phyloP scores from a whole-genome alignment of 1,140 invertebrate species.

The Panagrolaimus sp. region DNA sequence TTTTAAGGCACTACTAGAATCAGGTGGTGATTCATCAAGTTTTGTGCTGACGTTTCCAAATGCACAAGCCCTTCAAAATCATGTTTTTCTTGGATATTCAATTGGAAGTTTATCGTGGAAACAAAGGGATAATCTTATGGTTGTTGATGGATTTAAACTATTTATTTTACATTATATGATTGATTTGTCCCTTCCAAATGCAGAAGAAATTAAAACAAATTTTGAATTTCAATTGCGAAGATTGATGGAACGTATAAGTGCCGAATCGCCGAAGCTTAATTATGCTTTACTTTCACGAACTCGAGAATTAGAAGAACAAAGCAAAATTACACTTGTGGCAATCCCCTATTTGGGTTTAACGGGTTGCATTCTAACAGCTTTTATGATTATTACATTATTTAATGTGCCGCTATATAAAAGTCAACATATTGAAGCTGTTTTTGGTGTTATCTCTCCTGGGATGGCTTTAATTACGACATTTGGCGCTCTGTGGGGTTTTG shows the following conservation, averaged over 20 bases:
- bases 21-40: constrained; percentile 14
- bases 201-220: constrained; percentile 29
- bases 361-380: constrained; percentile 37
- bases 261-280: constrained; percentile 37
- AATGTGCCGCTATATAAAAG: constrained; percentile 45
- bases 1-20: constrained; percentile 36
- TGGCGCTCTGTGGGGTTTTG: constrained; percentile 43
- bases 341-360: constrained; percentile 49
- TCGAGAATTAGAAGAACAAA: constrained; percentile 47
- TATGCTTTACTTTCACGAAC: constrained; percentile 46
- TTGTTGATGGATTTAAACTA: constrained; percentile 39
- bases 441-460: constrained; percentile 48
- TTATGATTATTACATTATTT: constrained; percentile 51
- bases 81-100: constrained; percentile 46
- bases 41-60: constrained; percentile 46
- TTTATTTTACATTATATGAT: constrained; percentile 55
- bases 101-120: constrained; percentile 30
- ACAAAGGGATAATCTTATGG: constrained; percentile 29
- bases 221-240: constrained; percentile 44
- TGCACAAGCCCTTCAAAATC: constrained; percentile 42
- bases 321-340: constrained; percentile 42
- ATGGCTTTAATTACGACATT: constrained; percentile 51
- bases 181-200: constrained; percentile 44
- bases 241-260: constrained; percentile 35
- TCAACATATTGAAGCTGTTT: constrained; percentile 51